phyloP scores from a whole-genome alignment of 2,888 invertebrate species.

The Drosophila ezoana region DNA sequence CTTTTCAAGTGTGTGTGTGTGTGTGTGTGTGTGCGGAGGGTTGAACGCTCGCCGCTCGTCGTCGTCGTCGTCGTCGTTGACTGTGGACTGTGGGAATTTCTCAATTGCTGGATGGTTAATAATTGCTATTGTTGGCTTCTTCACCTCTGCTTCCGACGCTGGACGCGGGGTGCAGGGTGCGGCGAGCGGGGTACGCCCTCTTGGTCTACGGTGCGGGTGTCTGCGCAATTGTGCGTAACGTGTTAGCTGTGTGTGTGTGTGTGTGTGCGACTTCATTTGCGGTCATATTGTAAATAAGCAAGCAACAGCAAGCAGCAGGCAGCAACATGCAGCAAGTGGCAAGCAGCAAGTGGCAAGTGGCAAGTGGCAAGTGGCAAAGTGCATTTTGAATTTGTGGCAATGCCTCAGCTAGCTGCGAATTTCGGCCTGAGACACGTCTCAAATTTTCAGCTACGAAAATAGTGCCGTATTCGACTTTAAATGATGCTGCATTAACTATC shows the following conservation, averaged over 20 bases:
- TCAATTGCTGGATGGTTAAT: conserved; percentile 81
- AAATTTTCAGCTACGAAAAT: conserved; percentile 14
- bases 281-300: conserved; percentile 55
- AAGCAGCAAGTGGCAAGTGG: conserved; percentile 8
- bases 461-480: conserved; percentile 11
- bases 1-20: conserved; percentile 34
- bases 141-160: conserved; percentile 55
- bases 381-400: conserved; percentile 43
- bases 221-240: conserved; percentile 75
- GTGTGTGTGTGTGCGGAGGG: conserved; percentile 37
- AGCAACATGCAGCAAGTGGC: conserved; percentile 10
- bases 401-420: conserved; percentile 26
- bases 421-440: conserved; percentile 25
- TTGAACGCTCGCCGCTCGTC: conserved; percentile 46
- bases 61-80: no score
- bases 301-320: conserved; percentile 13
- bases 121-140: conserved; percentile 79
- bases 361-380: conserved; percentile 35
- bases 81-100: conserved; percentile 78
- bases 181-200: no score
- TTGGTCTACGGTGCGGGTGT: conserved; percentile 33
- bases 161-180: no score
- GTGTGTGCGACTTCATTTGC: conserved; percentile 64
- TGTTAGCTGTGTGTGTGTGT: conserved; percentile 23
- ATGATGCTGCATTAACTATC: conserved; percentile 13